Conservation (phyloP, 2,797 vertebrate species). For the Podarcis siculus region DNA sequence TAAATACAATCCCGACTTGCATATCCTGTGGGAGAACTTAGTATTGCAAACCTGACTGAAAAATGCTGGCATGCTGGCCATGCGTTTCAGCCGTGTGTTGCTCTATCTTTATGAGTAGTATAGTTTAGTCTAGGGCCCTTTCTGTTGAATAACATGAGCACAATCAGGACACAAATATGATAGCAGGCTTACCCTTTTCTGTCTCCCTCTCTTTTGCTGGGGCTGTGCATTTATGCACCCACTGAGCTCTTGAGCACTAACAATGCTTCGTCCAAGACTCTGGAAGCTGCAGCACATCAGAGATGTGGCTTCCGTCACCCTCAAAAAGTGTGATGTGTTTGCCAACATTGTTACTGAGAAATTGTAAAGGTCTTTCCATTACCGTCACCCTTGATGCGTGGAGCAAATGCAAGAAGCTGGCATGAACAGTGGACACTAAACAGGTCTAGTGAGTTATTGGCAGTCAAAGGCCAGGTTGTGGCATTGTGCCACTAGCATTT, state of each 20-base stretch:
- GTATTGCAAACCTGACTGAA: conserved; percentile 69
- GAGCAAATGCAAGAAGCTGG: neutral
- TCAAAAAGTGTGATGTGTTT: neutral
- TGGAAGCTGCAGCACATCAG: neutral
- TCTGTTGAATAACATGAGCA: conserved; percentile 70
- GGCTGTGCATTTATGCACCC: conserved; percentile 29
- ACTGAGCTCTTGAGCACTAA: conserved; percentile 21
- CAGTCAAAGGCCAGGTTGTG: conserved; percentile 1
- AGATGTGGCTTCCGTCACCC: neutral
- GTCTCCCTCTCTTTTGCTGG: neutral
- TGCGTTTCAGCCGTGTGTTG: conserved; percentile 43
- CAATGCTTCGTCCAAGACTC: neutral
- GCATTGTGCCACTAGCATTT: neutral
- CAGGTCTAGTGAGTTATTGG: neutral
- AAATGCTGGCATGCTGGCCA: conserved; percentile 67
- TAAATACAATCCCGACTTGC: conserved; percentile 50
- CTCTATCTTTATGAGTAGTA: conserved; percentile 71
- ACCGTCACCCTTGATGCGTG: neutral
- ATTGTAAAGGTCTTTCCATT: neutral
- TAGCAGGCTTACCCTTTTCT: conserved; percentile 43
- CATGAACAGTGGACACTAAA: neutral
- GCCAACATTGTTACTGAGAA: neutral
- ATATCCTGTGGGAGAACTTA: conserved; percentile 56
- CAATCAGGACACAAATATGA: conserved; percentile 35
- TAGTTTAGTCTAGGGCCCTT: conserved; percentile 70